Conservation (phyloP, 2,113 vertebrate species). For the Genyomyrus donnyi region DNA sequence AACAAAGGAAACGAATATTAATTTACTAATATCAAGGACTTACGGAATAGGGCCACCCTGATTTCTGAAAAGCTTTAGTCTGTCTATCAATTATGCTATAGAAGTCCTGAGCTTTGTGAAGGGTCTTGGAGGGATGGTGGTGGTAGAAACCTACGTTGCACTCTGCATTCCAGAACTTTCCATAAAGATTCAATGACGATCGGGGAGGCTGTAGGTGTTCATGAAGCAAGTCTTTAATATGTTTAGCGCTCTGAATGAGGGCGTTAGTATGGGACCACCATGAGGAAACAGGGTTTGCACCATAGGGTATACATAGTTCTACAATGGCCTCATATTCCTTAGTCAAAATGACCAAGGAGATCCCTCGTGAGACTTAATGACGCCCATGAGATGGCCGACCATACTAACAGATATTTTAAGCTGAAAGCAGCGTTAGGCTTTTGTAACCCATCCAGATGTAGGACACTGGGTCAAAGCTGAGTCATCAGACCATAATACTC, state of each 20-base stretch:
- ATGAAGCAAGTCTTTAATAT: background rate
- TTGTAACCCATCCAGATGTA: background rate
- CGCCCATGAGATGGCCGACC: background rate
- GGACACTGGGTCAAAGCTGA: background rate
- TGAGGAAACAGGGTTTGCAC: background rate
- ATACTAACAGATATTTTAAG: background rate
- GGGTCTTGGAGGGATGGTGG: background rate
- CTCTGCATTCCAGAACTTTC: background rate
- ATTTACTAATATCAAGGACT: background rate
- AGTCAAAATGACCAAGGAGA: background rate
- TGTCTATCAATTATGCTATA: background rate
- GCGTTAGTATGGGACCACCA: background rate
- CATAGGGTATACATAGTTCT: background rate
- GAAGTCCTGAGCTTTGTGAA: background rate
- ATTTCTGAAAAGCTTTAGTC: background rate
- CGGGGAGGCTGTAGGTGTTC: background rate
- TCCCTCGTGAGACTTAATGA: background rate
- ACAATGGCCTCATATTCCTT: background rate
- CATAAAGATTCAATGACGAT: background rate
- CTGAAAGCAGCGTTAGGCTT: background rate
- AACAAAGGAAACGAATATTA: background rate
- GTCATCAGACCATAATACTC: background rate
- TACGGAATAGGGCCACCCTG: background rate
- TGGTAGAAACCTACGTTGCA: background rate
- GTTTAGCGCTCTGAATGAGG: background rate